A percentile compares a stretch with the other conserved stretches of the same genome.
Evolutionary conservation across 2,888 invertebrate genomes (phyloP).

Genomic region (Oscheius sp.): DNA sequence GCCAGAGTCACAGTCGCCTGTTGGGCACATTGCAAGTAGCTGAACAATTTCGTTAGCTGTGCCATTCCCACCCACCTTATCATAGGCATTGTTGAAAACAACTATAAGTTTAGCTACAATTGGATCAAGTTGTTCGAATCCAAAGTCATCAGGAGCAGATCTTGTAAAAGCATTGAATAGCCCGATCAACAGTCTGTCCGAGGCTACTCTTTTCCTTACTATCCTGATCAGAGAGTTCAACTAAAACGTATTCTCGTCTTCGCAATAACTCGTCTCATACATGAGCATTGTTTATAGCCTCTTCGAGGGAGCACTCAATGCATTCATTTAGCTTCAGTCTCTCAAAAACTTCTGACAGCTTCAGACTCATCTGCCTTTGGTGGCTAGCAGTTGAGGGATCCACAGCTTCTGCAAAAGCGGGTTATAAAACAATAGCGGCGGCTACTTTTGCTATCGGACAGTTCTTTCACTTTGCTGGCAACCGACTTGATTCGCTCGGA

Average conservation of each 20-base stretch:
- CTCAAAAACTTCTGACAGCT: constrained; percentile 73
- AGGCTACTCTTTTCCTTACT: constrained; percentile 73
- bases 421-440: neutral
- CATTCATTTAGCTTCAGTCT: constrained; percentile 74
- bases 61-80: constrained; percentile 46
- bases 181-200: constrained; percentile 73
- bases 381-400: constrained; percentile 73
- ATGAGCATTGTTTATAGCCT: constrained; percentile 72
- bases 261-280: constrained; percentile 40
- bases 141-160: constrained; percentile 60
- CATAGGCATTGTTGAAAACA: constrained; percentile 65
- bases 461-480: constrained; percentile 71
- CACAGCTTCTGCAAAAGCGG: constrained; percentile 15
- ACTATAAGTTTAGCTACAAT: constrained; percentile 67
- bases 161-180: constrained; percentile 62
- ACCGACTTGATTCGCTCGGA: constrained; percentile 71
- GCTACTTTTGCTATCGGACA: constrained; percentile 58
- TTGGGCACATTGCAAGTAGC: constrained; percentile 50
- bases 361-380: constrained; percentile 74
- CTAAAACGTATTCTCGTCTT: constrained; percentile 43
- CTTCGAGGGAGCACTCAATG: constrained; percentile 72
- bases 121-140: constrained; percentile 63
- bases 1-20: constrained; percentile 41
- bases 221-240: constrained; percentile 72
- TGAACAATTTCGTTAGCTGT: constrained; percentile 21